Evolutionary conservation across 2,113 vertebrate genomes (phyloP).

Genomic region (Sitta europaea): DNA sequence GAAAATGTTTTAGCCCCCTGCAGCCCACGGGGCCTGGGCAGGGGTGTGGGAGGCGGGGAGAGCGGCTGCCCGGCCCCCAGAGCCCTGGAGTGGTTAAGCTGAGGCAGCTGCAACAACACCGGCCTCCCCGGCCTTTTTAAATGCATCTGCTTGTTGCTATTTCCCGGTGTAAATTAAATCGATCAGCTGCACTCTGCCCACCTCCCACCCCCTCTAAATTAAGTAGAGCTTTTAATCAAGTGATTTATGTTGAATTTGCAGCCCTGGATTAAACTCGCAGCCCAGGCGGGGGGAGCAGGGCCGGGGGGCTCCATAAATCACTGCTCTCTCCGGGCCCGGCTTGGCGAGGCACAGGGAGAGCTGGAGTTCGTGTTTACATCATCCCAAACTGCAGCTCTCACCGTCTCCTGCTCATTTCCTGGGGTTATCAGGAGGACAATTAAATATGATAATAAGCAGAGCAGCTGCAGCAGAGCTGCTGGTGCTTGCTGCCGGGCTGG

Average conservation of each 20-base stretch:
- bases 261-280: neutral
- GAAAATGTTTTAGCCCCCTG: neutral
- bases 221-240: slow-evolving; percentile 64
- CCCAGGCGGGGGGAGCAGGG: neutral
- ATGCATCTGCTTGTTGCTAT: slow-evolving; percentile 3
- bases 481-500: neutral
- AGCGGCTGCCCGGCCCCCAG: neutral
- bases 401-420: slow-evolving; percentile 49
- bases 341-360: neutral
- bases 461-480: slow-evolving; percentile 47
- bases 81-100: neutral
- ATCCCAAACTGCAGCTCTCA: slow-evolving; percentile 20
- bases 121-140: neutral
- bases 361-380: slow-evolving; percentile 63
- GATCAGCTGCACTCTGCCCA: neutral
- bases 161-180: slow-evolving; percentile 49
- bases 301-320: slow-evolving; percentile 27
- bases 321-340: neutral
- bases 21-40: neutral
- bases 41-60: neutral
- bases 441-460: slow-evolving; percentile 76
- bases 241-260: slow-evolving; percentile 23
- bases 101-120: neutral
- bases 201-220: neutral
- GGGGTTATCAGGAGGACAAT: slow-evolving; percentile 69